phyloP scores from a whole-genome alignment of 2,797 vertebrate genomes.

The Sebastolobus altivelis region DNA sequence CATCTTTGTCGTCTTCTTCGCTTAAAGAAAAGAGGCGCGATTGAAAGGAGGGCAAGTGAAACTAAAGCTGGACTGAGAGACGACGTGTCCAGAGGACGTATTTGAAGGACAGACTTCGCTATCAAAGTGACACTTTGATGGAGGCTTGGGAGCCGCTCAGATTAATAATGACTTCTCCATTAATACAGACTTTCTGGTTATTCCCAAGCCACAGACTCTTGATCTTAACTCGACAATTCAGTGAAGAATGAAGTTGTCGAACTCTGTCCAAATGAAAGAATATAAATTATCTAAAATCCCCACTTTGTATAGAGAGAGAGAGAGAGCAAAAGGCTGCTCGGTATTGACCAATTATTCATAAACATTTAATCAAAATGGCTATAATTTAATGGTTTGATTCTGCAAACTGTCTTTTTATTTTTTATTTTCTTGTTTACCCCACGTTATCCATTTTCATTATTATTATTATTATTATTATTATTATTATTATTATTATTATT shows the following conservation, averaged over 20 bases:
- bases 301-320: constrained; percentile 52
- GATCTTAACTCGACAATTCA: constrained; percentile 43
- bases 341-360: constrained; percentile 71
- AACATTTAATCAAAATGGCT: constrained; percentile 79
- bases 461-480: neutral
- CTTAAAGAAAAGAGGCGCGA: constrained; percentile 78
- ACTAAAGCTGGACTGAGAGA: constrained; percentile 48
- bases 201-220: constrained; percentile 58
- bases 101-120: constrained; percentile 63
- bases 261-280: constrained; percentile 55
- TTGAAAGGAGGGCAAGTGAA: constrained; percentile 10
- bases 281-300: constrained; percentile 65
- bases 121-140: constrained; percentile 33
- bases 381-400: constrained; percentile 88
- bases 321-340: constrained; percentile 54
- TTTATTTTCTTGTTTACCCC: constrained; percentile 37
- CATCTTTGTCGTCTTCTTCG: constrained; percentile 97
- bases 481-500: constrained; percentile 15
- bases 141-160: constrained; percentile 45
- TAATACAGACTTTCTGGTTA: constrained; percentile 42
- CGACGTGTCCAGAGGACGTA: constrained; percentile 23
- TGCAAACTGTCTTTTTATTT: constrained; percentile 85
- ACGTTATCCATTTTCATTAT: constrained; percentile 29
- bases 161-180: constrained; percentile 27
- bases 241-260: constrained; percentile 57